Evolutionary conservation across 1,140 invertebrate genomes (phyloP), one percentile per base, ranked within the genome.

Genomic region (Liolophura sinensis): DNA sequence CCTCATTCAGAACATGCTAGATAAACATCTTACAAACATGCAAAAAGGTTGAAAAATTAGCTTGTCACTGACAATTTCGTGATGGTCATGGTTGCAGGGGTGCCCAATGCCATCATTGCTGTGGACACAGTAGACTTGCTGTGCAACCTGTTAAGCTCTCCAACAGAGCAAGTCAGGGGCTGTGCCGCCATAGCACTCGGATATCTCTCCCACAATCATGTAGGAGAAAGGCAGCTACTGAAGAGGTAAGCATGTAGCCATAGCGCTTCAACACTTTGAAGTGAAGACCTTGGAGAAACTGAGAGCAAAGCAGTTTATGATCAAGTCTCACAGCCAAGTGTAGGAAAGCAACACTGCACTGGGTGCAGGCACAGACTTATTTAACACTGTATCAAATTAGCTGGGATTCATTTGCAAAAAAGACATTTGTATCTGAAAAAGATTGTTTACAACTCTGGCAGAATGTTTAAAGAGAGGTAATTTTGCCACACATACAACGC

Each of bases 101-200:
- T 84, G 3, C 82, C 83, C 4, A 65, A 76, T 46, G 82, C 82
- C 7, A 80, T 84, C 18, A 68, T 84, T 7, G 74, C 83, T 27
- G 79, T 84, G 24, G 72, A 78, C 60, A 76, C 75, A 18, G 75
- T 83, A 56, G 73, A 82, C 11, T 70, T 68, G 60, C 73, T 84
- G 46, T 79, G 77, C 69, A 59, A 64, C 11, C 69, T 79, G 56
- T 67, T 84, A 51, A 58, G 71, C 5, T 71, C 68, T 24, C 52
- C 64, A 12, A 68, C 73, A 6, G 80, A 82, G 60, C 73, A 80
- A 24, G 80, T 83, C 0, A 65, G 76, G 56, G 81, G 81, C 1
- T 76, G 70, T 69, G 81, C 81, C 0, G 81, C 83, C 60, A 82
- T 85, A 31, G 82, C 83, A 31, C 72, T 84, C 0, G 76, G 78